phyloP scores from a whole-genome alignment of 2,113 vertebrate species.

The Nettapus auritus region DNA sequence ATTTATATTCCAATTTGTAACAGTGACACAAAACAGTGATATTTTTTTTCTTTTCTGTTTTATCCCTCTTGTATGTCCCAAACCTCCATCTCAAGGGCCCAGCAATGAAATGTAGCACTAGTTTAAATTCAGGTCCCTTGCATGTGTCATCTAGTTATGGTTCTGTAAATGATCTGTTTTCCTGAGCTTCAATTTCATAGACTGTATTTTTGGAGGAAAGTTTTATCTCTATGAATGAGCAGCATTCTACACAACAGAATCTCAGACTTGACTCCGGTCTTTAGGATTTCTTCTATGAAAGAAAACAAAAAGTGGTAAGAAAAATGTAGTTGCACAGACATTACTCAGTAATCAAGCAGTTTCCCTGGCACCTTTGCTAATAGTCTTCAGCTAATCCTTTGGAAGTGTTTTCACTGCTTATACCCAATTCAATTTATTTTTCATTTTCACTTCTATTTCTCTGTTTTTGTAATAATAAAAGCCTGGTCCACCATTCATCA shows the following conservation, averaged over 20 bases:
- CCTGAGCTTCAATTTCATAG: neutral
- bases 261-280: neutral
- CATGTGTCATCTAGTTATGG: neutral
- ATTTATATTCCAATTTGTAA: neutral
- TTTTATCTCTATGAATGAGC: neutral
- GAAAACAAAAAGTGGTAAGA: neutral
- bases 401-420: neutral
- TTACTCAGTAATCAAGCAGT: neutral
- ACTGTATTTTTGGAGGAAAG: neutral
- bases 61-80: neutral
- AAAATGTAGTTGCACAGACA: neutral
- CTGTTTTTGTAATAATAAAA: constrained; percentile 3
- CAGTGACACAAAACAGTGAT: neutral
- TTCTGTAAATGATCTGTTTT: neutral
- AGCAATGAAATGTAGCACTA: neutral
- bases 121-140: neutral
- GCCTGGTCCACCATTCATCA: neutral
- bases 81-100: neutral
- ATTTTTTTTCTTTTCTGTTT: neutral
- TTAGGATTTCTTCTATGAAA: neutral
- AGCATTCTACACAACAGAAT: neutral
- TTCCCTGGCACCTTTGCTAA: neutral
- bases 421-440: neutral
- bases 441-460: neutral
- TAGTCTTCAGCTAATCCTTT: neutral